Base-by-base conservation (phyloP, 1,140 invertebrate genomes). In the Papilio polytes region DNA sequence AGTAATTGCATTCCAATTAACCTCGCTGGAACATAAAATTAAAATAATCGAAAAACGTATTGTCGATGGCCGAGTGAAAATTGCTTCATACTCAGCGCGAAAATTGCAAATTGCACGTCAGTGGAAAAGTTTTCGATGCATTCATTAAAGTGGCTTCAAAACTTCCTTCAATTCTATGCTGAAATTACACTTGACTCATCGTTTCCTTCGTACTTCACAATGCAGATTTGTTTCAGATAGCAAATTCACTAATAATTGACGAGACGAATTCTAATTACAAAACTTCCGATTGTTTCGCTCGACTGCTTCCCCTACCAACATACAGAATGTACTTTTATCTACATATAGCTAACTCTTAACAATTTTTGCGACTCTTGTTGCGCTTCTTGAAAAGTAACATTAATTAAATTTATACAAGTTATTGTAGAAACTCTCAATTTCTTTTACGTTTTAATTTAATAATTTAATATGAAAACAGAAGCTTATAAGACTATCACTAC, bases 101-200 rank as follows among this genome's bases (percentile, higher is more conserved):
- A 88, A 89, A 87, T 88, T 86, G 86, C 85, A 90, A 87, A 88
- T 88, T 88, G 88, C 87, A 88, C 91, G 86, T 89, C 89, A 89
- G 87, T 78, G 80, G 80, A 81, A 84, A 91, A 92, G 87, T 92
- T 92, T 86, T 86, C 86, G 90, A 89, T 92, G 88, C 89, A 92
- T 92, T 91, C 88, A 92, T 91, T 90, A 92, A 84, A 87, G 89
- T 87, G 87, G 89, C 82, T 85, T 86, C 85, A 84, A 90, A 91
- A 89, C 88, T 89, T 89, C 87, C 85, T 86, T 87, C 89, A 86
- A 91, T 89, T 87, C 85, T 80, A 81, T 85, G 85, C 85, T 86
- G 85, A 86, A 89, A 90, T 91, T 91, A 88, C 83, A 83, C 86
- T 83, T 78, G 84, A 87, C 83, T 89, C 86, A 88, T 89, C 85